Base-by-base conservation (phyloP, 2,113 vertebrate genomes). In the Crotalus viridis region DNA sequence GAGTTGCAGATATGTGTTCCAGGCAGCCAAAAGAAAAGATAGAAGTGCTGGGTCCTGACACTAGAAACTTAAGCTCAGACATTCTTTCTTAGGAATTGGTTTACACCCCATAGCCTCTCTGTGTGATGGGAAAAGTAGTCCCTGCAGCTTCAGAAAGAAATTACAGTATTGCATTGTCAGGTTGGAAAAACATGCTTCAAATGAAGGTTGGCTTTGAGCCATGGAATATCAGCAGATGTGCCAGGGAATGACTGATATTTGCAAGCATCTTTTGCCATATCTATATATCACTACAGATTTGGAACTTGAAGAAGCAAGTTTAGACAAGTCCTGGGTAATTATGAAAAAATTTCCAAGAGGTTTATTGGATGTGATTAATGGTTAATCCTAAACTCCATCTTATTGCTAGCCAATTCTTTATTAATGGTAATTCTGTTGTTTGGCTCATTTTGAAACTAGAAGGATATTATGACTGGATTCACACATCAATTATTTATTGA, bases 181-280 rank as follows among this genome's bases (percentile, higher is more conserved):
- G 43, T 21, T 59, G 43, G 91, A 91, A 95, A 91, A 93, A 93
- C 93, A 0, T 97, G 96, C 97, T 97, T 94, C 96, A 95, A 90
- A 90, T 93, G 33, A 93, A 96, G 39, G 64, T 89, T 95, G 95
- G 95, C 92, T 88, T 94, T 48, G 4, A 48, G 94, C 95, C 33
- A 56, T 51, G 28, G 89, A 95, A n/a, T 93, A 95, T 97, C 95
- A 95, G 94, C 95, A 95, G 95, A 93, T 93, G 91, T 96, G 96
- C 97, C 96, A 92, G 87, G 12, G 95, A 96, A 93, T 96, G 96
- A 97, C 97, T 95, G 97, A 96, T 97, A 89, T 33, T 46, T 87
- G 10, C 64, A 88, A 0, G 0, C 3, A 74, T 93, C 91, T 96
- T 51, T 51, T 97, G 97, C 96, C 96, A 95, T 54, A 91, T 95